phyloP scores from a whole-genome alignment of 2,113 vertebrate species.

The Sminthopsis crassicaudata region DNA sequence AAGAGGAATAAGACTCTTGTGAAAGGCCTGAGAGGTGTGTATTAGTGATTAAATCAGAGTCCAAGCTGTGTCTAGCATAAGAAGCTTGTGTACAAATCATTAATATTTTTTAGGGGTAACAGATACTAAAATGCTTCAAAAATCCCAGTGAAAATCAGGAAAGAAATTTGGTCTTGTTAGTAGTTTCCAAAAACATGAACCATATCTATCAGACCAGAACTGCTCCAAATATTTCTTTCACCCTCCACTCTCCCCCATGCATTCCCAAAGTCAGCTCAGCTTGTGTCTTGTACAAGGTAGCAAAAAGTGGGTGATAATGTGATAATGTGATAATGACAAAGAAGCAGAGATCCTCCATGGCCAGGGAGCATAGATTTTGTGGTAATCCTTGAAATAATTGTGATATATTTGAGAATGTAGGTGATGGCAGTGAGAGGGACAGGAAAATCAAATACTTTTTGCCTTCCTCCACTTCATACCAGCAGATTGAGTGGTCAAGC shows the following conservation, averaged over 20 bases:
- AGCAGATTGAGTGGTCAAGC: not conserved
- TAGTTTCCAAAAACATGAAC: not conserved
- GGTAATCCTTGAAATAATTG: not conserved
- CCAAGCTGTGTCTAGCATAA: not conserved
- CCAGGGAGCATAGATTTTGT: not conserved
- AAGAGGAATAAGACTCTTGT: not conserved
- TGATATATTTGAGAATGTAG: not conserved
- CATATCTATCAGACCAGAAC: not conserved
- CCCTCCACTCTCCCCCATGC: not conserved
- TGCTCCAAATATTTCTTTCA: not conserved
- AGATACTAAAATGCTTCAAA: conserved; percentile 11
- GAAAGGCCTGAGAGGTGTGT: not conserved
- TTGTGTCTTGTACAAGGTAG: not conserved
- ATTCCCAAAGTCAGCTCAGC: not conserved
- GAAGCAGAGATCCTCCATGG: not conserved
- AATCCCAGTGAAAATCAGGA: not conserved
- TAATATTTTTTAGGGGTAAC: conserved; percentile 19
- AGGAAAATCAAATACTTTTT: not conserved
- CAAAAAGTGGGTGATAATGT: no score
- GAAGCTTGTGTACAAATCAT: not conserved
- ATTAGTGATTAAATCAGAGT: not conserved
- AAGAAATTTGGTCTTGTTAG: not conserved
- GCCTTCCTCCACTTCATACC: not conserved
- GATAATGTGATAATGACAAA: not conserved
- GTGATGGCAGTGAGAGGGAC: not conserved